Evolutionary conservation across 2,797 vertebrate species (phyloP).

Genomic region (Fistularia commersonii): DNA sequence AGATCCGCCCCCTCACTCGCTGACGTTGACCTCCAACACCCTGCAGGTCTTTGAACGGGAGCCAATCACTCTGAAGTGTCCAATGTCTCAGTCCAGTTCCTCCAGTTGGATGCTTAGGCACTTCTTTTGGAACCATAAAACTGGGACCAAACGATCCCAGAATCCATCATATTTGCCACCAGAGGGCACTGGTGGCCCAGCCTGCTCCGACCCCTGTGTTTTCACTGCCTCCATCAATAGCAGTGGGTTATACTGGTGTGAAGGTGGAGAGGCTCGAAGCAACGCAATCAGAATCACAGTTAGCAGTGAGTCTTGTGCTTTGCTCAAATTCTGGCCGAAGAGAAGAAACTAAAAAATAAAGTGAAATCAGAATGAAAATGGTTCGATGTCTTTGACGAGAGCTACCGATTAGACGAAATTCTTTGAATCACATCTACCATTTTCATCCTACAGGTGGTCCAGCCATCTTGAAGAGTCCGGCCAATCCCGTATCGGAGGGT

Average conservation of each 20-base stretch:
- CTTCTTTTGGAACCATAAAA: conserved; percentile 6
- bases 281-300: conserved; percentile 58
- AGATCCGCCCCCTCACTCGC: conserved; percentile 36
- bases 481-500: conserved; percentile 39
- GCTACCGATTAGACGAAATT: neutral
- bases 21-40: conserved; percentile 53
- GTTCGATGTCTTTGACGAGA: too few relatives aligned
- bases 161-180: conserved; percentile 30
- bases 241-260: conserved; percentile 70
- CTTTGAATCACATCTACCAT: conserved; percentile 1
- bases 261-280: conserved; percentile 41
- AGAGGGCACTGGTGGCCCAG: conserved; percentile 16
- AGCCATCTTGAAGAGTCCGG: conserved; percentile 50
- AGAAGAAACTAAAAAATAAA: neutral
- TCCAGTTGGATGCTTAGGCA: conserved; percentile 49
- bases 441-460: conserved; percentile 40
- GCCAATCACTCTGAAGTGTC: conserved; percentile 52
- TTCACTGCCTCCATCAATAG: conserved; percentile 28
- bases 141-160: neutral
- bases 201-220: conserved; percentile 6
- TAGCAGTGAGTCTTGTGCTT: conserved; percentile 58
- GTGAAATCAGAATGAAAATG: neutral
- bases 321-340: neutral
- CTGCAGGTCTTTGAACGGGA: conserved; percentile 49
- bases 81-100: conserved; percentile 16